These are phyloP conservation scores for Artemia sinica DNA, from an alignment of 2,888 invertebrate species.

Conservation along the genomic window DNA sequence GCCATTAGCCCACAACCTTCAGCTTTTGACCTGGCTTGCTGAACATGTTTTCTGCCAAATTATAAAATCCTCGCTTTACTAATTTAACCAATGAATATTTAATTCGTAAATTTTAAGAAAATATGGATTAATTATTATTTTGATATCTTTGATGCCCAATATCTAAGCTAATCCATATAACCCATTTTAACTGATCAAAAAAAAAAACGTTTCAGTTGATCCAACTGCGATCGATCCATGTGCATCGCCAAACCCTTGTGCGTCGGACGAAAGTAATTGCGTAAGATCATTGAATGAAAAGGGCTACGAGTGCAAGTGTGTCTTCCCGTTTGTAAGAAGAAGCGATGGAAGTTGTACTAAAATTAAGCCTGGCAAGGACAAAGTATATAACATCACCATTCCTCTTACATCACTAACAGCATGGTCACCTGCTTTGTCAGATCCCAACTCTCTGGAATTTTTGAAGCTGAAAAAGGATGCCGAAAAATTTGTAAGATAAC, in stretches of 20 bases:
- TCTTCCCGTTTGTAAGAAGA: neutral
- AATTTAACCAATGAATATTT: too few species aligned
- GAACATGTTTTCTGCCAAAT: too few species aligned
- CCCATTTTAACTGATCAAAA: too few species aligned
- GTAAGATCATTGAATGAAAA: neutral
- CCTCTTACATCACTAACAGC: neutral
- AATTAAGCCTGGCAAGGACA: neutral
- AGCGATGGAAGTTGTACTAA: neutral
- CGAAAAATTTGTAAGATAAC: slow-evolving; percentile 1
- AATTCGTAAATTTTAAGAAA: too few species aligned
- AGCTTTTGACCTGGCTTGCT: too few species aligned
- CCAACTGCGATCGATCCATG: too few species aligned
- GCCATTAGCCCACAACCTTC: too few species aligned
- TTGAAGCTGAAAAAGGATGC: neutral
- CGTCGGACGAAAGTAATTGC: neutral
- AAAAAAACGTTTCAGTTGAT: too few species aligned
- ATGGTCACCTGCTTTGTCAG: neutral
- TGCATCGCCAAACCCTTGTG: neutral
- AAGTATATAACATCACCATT: neutral
- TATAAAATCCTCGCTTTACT: too few species aligned
- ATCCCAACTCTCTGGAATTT: neutral
- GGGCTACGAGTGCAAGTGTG: neutral
- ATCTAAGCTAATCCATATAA: too few species aligned
- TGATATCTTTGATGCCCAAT: too few species aligned
- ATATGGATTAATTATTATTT: too few species aligned